Evolutionary conservation across 2,888 invertebrate genomes (phyloP), one percentile per base, ranked within the genome.

Genomic region (Notocelia uddmanniana): DNA sequence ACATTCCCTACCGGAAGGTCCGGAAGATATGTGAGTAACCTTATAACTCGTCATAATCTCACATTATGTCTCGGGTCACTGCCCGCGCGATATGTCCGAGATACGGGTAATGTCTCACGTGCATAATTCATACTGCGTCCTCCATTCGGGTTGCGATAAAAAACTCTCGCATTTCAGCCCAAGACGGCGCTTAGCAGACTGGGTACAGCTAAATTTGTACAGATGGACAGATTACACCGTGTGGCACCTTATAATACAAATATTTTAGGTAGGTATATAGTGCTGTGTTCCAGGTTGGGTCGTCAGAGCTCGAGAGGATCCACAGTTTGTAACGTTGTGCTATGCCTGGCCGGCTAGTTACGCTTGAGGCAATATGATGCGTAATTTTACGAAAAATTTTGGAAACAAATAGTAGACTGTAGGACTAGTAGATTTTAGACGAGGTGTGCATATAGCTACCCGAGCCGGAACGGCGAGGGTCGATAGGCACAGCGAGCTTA

Each of bases 91-190:
- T 54, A 66, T 58, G 63, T 69, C 62, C 63, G 37, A 62, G 34
- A 66, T 59, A 34, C 70, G 69, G 26, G 58, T 50, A 37, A 64
- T 41, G 57, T 18, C 18, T 18, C 77, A 78, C 80, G 85, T 87
- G 84, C 88, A 91, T 92, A 88, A 91, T 91, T 90, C 89, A 91
- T 90, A 79, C 73, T 76, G 79, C 79, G 78, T 74, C 77, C 82
- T 74, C 81, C 81, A 81, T 83, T 79, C 78, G 78, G 77, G 78
- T 80, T 81, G 83, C 83, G 81, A 88, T 89, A 87, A 89, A 89
- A 90, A 90, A 85, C 87, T 87, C 84, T 78, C 77, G 80, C 85
- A 88, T 88, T 86, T 84, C 81, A 78, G 77, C 80, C 75, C 82
- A 81, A 81, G 79, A 79, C 74, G 75, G 74, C 78, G 77, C 75